A percentile compares a stretch with the other conserved stretches of the same genome.
phyloP scores from a whole-genome alignment of 1,140 invertebrate genomes.

The Neocloeon triangulifer region DNA sequence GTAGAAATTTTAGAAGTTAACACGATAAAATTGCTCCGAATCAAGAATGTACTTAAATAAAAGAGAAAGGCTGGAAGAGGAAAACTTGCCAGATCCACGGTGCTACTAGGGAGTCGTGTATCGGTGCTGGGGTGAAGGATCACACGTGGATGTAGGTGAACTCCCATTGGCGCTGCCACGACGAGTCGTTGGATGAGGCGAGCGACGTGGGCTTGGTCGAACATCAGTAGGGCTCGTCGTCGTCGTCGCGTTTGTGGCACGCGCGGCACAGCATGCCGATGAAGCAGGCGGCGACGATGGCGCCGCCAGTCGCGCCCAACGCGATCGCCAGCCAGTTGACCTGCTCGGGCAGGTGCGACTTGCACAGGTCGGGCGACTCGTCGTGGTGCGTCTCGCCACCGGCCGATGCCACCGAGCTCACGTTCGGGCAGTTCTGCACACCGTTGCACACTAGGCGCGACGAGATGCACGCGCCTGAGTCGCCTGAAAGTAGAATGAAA shows the following conservation, averaged over 20 bases:
- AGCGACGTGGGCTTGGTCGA: not conserved
- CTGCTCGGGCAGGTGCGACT: constrained; percentile 10
- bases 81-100: not conserved
- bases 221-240: constrained; percentile 4
- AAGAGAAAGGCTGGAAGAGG: no score
- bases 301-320: constrained; percentile 19
- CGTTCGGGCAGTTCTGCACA: constrained; percentile 60
- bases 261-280: constrained; percentile 22
- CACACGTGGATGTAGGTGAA: not conserved
- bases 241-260: constrained; percentile 18
- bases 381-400: constrained; percentile 15
- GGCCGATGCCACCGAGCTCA: constrained; percentile 6
- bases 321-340: constrained; percentile 27
- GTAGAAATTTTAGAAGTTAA: no score
- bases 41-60: no score
- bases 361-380: constrained; percentile 37
- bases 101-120: not conserved
- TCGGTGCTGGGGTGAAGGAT: not conserved
- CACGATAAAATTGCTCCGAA: no score
- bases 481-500: no score
- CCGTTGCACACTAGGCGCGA: constrained; percentile 63
- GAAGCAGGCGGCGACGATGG: constrained; percentile 18
- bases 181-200: not conserved
- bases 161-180: not conserved
- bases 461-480: constrained; percentile 57